Percentiles rank a stretch among this genome's conserved stretches.
Conservation (phyloP, 2,797 vertebrate species). For the Dendrocincla fuliginosa region DNA sequence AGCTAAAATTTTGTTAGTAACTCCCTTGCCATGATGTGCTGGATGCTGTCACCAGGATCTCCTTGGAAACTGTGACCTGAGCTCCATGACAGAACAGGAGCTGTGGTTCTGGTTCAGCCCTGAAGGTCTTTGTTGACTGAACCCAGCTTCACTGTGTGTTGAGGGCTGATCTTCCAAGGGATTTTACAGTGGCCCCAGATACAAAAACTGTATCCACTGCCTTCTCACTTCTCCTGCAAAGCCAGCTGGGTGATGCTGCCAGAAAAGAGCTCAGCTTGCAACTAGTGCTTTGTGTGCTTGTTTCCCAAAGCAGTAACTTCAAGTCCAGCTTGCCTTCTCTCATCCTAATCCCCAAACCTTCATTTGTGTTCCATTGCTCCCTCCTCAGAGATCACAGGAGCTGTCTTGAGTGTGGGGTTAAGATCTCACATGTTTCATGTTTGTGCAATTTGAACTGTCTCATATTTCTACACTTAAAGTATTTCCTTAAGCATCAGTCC, state of each 20-base stretch:
- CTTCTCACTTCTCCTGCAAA: neutral
- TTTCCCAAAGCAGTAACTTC: neutral
- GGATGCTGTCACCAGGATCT: neutral
- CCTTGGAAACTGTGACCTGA: neutral
- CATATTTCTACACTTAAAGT: slow-evolving; percentile 10
- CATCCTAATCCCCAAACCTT: neutral
- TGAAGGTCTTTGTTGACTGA: neutral
- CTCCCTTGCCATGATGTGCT: neutral
- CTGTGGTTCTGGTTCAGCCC: neutral
- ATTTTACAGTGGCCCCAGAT: neutral
- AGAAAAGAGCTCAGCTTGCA: slow-evolving; percentile 11
- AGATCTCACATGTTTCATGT: slow-evolving; percentile 22
- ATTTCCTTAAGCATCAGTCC: slow-evolving; percentile 24
- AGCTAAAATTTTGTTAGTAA: neutral
- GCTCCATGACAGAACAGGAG: neutral
- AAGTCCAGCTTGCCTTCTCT: slow-evolving; percentile 24
- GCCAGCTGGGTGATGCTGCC: neutral
- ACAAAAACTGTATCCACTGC: neutral
- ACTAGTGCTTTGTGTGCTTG: slow-evolving; percentile 14
- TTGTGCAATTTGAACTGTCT: slow-evolving; percentile 59
- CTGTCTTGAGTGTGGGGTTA: slow-evolving; percentile 27
- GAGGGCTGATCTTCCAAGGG: neutral
- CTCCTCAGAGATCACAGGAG: slow-evolving; percentile 13
- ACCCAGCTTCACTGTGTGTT: neutral
- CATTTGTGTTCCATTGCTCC: slow-evolving; percentile 25